Percentiles rank a stretch among this genome's conserved stretches.
These are phyloP conservation scores for Sterrhoptilus dennistouni DNA, from an alignment of 2,113 vertebrate species.

Conservation along the genomic window DNA sequence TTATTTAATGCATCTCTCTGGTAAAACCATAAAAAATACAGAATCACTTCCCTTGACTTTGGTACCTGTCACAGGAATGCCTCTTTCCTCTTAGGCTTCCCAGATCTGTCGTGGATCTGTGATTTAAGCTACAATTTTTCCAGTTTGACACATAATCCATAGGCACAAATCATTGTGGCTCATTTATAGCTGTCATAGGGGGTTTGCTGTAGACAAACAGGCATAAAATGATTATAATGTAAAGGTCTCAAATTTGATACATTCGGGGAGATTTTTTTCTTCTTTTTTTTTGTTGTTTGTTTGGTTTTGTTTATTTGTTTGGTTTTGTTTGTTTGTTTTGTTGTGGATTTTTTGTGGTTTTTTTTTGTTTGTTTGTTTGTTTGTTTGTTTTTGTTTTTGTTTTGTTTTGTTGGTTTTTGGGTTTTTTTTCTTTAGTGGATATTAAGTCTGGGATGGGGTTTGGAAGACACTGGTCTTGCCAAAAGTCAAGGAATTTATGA, in stretches of 20 bases:
- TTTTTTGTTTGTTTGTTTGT: background rate
- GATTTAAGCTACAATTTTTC: constrained; percentile 68
- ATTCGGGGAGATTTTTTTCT: background rate
- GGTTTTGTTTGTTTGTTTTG: no score
- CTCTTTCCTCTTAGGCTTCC: background rate
- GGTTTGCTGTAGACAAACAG: constrained; percentile 54
- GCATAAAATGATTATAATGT: constrained; percentile 48
- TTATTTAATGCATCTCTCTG: no score
- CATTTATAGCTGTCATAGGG: background rate
- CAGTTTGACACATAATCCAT: constrained; percentile 67
- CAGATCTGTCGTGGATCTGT: constrained; percentile 23
- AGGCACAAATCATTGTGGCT: constrained; percentile 59
- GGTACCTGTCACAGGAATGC: background rate
- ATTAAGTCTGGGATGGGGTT: background rate
- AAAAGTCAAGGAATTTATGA: background rate
- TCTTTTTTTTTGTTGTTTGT: no score
- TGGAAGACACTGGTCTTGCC: background rate
- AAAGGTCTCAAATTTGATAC: background rate
- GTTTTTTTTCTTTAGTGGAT: background rate
- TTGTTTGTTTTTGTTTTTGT: no score
- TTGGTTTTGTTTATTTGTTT: background rate
- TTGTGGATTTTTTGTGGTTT: no score
- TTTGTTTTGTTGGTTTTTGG: no score
- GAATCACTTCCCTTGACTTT: background rate
- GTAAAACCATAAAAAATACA: constrained; percentile 1